Evolutionary conservation across 2,888 invertebrate species (phyloP), one percentile per base, ranked within the genome.

Genomic region (Sinohyriopsis cumingii): DNA sequence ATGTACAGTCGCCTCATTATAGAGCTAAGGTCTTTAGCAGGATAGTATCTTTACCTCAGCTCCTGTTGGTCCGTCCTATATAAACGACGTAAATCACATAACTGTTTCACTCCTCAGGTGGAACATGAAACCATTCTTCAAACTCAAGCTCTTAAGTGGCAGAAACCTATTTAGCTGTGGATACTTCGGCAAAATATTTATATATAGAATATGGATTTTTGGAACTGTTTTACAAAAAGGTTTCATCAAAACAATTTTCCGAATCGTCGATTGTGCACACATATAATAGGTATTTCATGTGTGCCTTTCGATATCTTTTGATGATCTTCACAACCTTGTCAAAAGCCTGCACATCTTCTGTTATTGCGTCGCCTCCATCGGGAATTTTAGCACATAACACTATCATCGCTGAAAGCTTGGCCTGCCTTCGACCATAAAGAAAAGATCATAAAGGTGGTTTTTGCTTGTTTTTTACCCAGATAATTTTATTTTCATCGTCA

Each of bases 191-290:
- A 56, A 9, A 55, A 33, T 59, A 20, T 67, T 22, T 24, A 54
- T 53, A 18, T 71, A 28, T 7, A 71, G 25, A 33, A 73, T 57
- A 20, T 68, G 68, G 3, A 81, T 72, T 63, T 81, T 81, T 15
- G 79, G 79, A 18, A 79, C 70, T 5, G 78, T 77, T 71, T 76
- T 77, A 28, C 77, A 79, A 19, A 80, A 9, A 79, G 80, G 7
- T 33, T 57, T 66, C 56, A 77, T 79, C 73, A 15, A 80, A 80
- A 59, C 73, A 61, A 15, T 69, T 70, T 33, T 71, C 68, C 7
- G 54, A 55, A 53, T 77, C 75, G 60, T 77, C 77, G 20, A 76
- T 60, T 15, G 71, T 73, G 65, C 79, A 80, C 1, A 69, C 68
- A 54, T 77, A 67, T 9, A 78, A 62, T 15, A 75, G 79, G 59